Conservation (phyloP, 1,140 invertebrate species). For the Drosophila elegans region DNA sequence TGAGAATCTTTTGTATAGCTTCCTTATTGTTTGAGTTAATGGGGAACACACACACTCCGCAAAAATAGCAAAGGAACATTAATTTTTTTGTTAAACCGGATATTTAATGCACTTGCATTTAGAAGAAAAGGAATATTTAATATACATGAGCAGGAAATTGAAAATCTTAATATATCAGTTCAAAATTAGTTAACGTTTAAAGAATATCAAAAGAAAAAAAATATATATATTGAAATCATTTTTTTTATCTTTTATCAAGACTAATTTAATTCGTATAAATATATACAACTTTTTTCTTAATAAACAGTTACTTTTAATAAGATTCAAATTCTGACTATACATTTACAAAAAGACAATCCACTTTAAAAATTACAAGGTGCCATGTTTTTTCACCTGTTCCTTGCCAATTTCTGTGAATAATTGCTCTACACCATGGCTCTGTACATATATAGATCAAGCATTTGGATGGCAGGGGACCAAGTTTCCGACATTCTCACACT, state of each 20-base stretch:
- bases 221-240: too few relatives aligned
- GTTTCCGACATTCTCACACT: slow-evolving; percentile 21
- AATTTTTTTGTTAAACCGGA: not conserved
- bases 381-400: not conserved
- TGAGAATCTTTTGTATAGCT: slow-evolving; percentile 78
- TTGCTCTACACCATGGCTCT: not conserved
- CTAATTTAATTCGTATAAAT: too few relatives aligned
- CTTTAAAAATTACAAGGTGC: not conserved
- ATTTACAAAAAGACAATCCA: not conserved
- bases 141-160: not conserved
- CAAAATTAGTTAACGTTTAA: too few relatives aligned
- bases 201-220: too few relatives aligned
- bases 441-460: slow-evolving; percentile 11
- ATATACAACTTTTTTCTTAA: not conserved
- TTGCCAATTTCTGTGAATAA: slow-evolving; percentile 18
- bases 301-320: not conserved
- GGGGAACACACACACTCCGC: slow-evolving; percentile 15
- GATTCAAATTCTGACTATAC: not conserved
- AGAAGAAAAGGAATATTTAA: not conserved
- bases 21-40: slow-evolving; percentile 61
- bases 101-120: slow-evolving; percentile 1
- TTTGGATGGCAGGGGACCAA: slow-evolving; percentile 2
- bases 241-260: too few relatives aligned
- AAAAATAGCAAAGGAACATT: slow-evolving; percentile 22
- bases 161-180: not conserved